Evolutionary conservation across 92 coral and sea anemone genomes (phyloP), one percentile per base, ranked within the genome.

Genomic region (Zoanthus sansibaricus): DNA sequence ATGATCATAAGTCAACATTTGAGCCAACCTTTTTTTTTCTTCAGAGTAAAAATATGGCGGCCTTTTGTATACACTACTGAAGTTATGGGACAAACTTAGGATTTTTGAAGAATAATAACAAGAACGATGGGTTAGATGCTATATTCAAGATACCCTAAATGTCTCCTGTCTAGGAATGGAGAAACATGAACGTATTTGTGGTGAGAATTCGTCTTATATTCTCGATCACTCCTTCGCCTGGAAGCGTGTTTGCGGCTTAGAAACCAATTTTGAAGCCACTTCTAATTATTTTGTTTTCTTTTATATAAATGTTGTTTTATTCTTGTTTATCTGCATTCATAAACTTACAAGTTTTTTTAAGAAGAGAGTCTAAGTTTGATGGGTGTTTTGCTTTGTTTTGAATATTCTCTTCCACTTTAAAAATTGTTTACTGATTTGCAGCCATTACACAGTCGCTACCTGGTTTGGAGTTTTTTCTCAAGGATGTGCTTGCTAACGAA

Each of bases 361-460:
- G 21, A 45, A 46, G 21, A 55, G n/a, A 32, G 51, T 64, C 47
- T 66, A 56, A 66, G 58, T 45, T 21, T 14, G 7, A 9, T 54
- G 10, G 5, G 45, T 76, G 13, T 52, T 6, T 25, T 37, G 67
- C 15, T 79, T 80, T 49, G 75, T 67, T 80, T 80, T 46, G 73
- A 71, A 18, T 55, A 68, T 12, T 79, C 13, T 46, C 45, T 83
- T 13, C 52, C 64, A 42, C 45, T 46, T n/a, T 25, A 59, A 31
- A 59, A 25, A 58, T 59, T 75, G 83, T 75, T 86, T 86, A 62
- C 83, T 80, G 75, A 68, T 46, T 89, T 17, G 88, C 90, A 97
- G 99, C 99, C 77, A 97, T 97, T 76, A 92, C 92, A 84, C 99
- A 96, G 83, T 92, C 98, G 18, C 93, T 97, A 44, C 98, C 99